Base-by-base conservation (phyloP, 2,888 invertebrate species). In the Pammene aurita region DNA sequence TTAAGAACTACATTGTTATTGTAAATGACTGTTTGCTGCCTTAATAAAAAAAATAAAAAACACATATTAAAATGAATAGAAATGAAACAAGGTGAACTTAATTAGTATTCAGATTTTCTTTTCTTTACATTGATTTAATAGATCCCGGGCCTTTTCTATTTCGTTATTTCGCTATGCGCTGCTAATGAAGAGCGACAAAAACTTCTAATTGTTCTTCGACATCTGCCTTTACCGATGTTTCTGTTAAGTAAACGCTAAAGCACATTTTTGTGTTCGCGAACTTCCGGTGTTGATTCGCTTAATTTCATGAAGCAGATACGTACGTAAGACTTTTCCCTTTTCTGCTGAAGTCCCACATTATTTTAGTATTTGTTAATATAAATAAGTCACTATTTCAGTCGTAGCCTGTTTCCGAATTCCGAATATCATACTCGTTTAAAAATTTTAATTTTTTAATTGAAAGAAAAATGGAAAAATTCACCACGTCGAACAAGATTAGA, bases 181-280 rank as follows among this genome's bases (percentile, higher is more conserved):
- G 74, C 76, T 86, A 87, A 87, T 85, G 83, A 86, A 87, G 83
- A 42, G 75, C 79, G 74, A 82, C 78, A 83, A 83, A 87, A 86
- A 86, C 82, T 84, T 83, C 75, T 84, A 83, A 86, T 84, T 86
- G 83, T 81, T 72, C 76, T 78, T 78, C 78, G 79, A 80, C 80
- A 78, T 82, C 77, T 79, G 81, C 65, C 72, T 58, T 46, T n/a
- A 76, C 77, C 76, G 78, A 85, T 83, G 83, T 84, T 83, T 86
- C 77, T 78, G 86, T 86, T 84, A 81, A 4, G 26, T 26, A 2
- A 79, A 50, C 78, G 71, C 77, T 74, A 74, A 69, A 65, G 76
- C 78, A 77, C 81, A 78, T 78, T 77, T 81, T 83, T 78, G 67
- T 67, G 46, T 41, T 55, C 67, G 41, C 54, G 26, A 64, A 58